These are phyloP conservation scores for Acyrthosiphon pisum DNA, from an alignment of 1,140 invertebrate genomes.

Conservation along the genomic window DNA sequence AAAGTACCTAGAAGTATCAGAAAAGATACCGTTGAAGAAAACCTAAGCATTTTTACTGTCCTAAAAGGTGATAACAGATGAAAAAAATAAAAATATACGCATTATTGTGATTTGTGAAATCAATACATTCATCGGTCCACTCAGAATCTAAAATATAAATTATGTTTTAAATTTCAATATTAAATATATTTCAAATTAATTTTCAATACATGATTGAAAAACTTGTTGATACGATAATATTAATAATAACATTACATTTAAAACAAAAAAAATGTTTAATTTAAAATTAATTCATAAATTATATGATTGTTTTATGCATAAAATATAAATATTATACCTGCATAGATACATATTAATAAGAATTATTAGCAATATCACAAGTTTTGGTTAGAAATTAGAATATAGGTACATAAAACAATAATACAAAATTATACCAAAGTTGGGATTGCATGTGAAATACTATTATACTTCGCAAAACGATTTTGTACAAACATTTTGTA, in stretches of 20 bases:
- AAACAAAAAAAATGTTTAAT: not conserved
- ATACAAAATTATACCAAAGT: not conserved
- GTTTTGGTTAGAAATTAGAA: not conserved
- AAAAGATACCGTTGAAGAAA: too few species aligned
- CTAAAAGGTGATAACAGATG: too few species aligned
- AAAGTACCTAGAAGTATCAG: too few species aligned
- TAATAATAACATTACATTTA: too few species aligned
- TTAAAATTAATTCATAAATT: not conserved
- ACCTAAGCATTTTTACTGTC: too few species aligned
- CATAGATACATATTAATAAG: not conserved
- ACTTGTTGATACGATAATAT: too few species aligned
- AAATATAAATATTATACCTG: not conserved
- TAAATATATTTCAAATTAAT: not conserved
- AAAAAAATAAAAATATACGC: too few species aligned
- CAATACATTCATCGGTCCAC: too few species aligned
- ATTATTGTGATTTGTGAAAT: too few species aligned
- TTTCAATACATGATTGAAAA: not conserved
- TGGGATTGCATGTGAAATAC: not conserved
- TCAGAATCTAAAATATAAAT: too few species aligned
- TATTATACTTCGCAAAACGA: not conserved
- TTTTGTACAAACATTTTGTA: not conserved
- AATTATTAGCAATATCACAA: not conserved
- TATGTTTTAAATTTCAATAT: not conserved
- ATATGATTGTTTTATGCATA: not conserved
- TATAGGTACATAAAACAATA: not conserved